Conservation (phyloP, 2,888 invertebrate genomes). For the Sepioteuthis lessoniana region DNA sequence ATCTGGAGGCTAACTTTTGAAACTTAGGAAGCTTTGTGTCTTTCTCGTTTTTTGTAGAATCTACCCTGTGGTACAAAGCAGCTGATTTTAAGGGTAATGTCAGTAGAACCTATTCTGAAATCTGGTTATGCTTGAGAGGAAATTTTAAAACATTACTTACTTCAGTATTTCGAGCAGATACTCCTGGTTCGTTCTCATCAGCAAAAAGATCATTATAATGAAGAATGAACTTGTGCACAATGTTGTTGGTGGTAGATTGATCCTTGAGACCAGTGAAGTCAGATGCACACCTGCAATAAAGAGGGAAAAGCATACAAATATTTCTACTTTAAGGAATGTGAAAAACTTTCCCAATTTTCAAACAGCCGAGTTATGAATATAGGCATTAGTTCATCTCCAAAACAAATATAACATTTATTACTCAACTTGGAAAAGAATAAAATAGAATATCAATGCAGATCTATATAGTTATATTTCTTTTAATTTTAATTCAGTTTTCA, state of each 20-base stretch:
- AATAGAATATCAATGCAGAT: too few relatives aligned
- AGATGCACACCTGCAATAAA: constrained; percentile 67
- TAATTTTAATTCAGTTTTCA: too few relatives aligned
- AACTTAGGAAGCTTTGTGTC: too few relatives aligned
- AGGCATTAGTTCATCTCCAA: not conserved
- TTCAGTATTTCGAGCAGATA: constrained; percentile 60
- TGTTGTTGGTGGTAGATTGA: constrained; percentile 76
- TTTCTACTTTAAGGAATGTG: not conserved
- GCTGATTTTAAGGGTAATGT: too few relatives aligned
- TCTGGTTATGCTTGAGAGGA: too few relatives aligned
- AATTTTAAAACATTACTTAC: constrained; percentile 54
- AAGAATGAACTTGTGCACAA: constrained; percentile 74
- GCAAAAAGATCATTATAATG: constrained; percentile 74
- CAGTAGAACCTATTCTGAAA: too few relatives aligned
- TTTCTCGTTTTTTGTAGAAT: too few relatives aligned
- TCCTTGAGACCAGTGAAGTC: constrained; percentile 74
- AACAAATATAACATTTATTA: not conserved
- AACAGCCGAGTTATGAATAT: not conserved
- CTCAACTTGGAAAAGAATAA: not conserved
- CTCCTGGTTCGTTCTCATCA: constrained; percentile 59
- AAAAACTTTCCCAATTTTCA: not conserved
- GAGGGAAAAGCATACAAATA: not conserved
- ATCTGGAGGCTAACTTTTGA: too few relatives aligned
- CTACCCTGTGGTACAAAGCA: too few relatives aligned
- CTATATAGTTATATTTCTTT: too few relatives aligned